phyloP scores from a whole-genome alignment of 2,797 vertebrate genomes.

The Tokudaia tokunoshimensis region DNA sequence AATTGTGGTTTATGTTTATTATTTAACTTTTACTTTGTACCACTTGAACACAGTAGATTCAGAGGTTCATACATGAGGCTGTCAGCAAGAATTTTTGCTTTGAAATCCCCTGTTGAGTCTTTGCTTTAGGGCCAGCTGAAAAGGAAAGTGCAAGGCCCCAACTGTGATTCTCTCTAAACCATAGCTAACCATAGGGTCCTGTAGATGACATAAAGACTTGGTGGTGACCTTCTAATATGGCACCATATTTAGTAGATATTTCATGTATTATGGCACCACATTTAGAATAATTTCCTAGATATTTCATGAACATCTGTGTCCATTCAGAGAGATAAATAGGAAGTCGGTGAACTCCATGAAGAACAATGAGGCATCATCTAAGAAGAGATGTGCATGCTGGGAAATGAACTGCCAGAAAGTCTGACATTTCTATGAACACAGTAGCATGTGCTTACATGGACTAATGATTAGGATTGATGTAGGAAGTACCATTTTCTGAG shows the following conservation, averaged over 20 bases:
- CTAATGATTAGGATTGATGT: background rate
- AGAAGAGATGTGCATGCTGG: background rate
- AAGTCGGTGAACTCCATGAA: background rate
- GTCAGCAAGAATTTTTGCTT: background rate
- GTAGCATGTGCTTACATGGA: fast-evolving
- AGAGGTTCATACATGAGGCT: background rate
- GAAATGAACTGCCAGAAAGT: background rate
- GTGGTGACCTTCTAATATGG: background rate
- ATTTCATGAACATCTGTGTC: background rate
- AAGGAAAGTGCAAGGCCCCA: background rate
- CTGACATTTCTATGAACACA: background rate
- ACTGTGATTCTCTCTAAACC: background rate
- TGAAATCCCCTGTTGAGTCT: fast-evolving
- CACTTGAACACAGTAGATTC: background rate
- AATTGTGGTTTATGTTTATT: background rate
- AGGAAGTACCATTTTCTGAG: background rate
- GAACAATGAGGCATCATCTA: background rate
- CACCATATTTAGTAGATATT: background rate
- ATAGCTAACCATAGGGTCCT: background rate
- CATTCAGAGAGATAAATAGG: background rate
- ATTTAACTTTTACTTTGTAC: background rate
- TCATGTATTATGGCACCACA: background rate
- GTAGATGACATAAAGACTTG: background rate
- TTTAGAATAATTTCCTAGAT: background rate
- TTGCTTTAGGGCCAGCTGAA: background rate